Evolutionary conservation across 2,113 vertebrate species (phyloP), one percentile per base, ranked within the genome.

Genomic region (Tonatia bakeri): DNA sequence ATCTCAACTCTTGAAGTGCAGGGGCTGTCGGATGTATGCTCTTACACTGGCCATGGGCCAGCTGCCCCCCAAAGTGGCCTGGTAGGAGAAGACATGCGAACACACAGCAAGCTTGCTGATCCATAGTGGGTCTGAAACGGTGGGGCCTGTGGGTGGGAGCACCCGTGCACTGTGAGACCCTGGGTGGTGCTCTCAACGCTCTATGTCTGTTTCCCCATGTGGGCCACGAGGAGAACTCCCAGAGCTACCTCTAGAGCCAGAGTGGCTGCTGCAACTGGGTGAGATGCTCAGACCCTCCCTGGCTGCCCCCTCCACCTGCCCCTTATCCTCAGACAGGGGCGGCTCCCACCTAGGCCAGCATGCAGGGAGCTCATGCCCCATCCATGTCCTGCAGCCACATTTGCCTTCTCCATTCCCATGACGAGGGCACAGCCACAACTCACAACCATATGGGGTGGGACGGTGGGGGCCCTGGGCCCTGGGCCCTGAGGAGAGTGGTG

Each of bases 181-280:
- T 10, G 45, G 45, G 54, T 0, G 2, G 79, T 16, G 20, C 26
- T 28, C 10, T 13, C 0, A 50, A 43, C 0, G 3, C 72, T 15
- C n/a, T 28, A 59, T 87, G 86, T 92, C 95, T 97, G 85, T 84
- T 14, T 96, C 82, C 85, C 77, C 82, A 67, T 0, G 15, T 95
- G 90, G 91, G 93, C 77, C 20, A 0, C 72, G 88, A 93, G 52
- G 91, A 45, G 64, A 54, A 80, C 36, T 64, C 69, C 47, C 73
- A 67, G 94, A 76, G 50, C 97, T 77, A 96, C 96, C 92, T 96
- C 95, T 87, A 11, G 9, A 87, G 45, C 7, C 10, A 13, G 43
- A 47, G 70, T 11, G 3, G 69, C 59, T 10, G 26, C n/a, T 5
- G 11, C 22, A 33, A 54, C 52, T 1, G n/a, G 43, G 59, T 59